Evolutionary conservation across 2,113 vertebrate species (phyloP).

Genomic region (Gambusia affinis): DNA sequence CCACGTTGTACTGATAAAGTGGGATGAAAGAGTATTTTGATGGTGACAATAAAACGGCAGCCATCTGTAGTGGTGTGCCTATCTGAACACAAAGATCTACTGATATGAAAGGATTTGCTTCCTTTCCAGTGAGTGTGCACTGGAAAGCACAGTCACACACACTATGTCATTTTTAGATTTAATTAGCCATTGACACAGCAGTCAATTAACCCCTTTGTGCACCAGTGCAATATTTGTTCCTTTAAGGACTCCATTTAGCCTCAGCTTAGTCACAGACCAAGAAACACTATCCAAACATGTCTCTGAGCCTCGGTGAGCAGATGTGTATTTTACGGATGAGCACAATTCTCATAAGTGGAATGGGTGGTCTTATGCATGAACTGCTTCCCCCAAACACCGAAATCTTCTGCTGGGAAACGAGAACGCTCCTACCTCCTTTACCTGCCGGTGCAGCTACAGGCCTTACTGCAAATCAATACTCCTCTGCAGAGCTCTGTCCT

Average conservation of each 20-base stretch:
- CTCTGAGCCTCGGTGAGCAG: slow-evolving; percentile 3
- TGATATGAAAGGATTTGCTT: background rate
- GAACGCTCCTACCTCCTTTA: background rate
- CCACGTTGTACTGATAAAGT: background rate
- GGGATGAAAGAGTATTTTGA: background rate
- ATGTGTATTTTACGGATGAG: slow-evolving; percentile 2
- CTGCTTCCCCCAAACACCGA: background rate
- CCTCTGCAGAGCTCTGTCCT: slow-evolving; percentile 37
- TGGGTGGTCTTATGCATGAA: background rate
- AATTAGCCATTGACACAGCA: slow-evolving; percentile 11
- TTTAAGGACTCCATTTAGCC: slow-evolving; percentile 12
- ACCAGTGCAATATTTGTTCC: slow-evolving; percentile 12
- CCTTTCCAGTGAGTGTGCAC: no score
- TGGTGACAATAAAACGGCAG: background rate
- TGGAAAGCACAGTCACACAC: background rate
- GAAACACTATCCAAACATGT: background rate
- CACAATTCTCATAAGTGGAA: background rate
- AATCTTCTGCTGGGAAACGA: slow-evolving; percentile 28
- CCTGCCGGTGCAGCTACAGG: slow-evolving; percentile 15
- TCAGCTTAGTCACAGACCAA: slow-evolving; percentile 24
- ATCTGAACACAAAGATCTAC: background rate
- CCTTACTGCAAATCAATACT: slow-evolving; percentile 59
- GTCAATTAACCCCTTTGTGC: slow-evolving; percentile 16
- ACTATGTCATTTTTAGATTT: background rate
- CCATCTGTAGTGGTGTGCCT: background rate